These are phyloP conservation scores for Lutraria lutraria DNA, from an alignment of 2,888 invertebrate genomes.

Conservation along the genomic window DNA sequence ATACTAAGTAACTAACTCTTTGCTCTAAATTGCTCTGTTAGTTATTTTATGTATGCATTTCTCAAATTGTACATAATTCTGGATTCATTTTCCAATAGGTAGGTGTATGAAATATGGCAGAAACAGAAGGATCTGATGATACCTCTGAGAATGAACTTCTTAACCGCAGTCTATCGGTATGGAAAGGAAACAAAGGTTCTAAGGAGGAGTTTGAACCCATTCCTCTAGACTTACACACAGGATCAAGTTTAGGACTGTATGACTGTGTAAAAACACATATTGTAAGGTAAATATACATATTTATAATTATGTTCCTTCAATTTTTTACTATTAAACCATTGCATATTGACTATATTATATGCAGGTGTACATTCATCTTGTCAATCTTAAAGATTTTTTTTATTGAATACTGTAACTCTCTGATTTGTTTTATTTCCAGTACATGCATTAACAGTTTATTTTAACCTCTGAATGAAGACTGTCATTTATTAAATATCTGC, in stretches of 20 bases:
- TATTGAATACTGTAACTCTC: too few relatives aligned
- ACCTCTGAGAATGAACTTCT: constrained; percentile 86
- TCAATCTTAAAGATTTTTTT: too few relatives aligned
- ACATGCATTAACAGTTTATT: too few relatives aligned
- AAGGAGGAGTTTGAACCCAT: constrained; percentile 84
- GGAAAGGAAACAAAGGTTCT: constrained; percentile 81
- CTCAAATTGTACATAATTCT: too few relatives aligned
- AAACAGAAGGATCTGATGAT: constrained; percentile 84
- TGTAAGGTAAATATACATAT: constrained; percentile 74
- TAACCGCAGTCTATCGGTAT: constrained; percentile 85
- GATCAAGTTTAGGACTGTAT: constrained; percentile 85
- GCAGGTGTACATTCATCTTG: too few relatives aligned
- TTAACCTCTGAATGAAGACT: too few relatives aligned
- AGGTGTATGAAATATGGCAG: constrained; percentile 40
- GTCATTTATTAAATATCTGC: too few relatives aligned
- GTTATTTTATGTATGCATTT: background rate
- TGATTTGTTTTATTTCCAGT: too few relatives aligned
- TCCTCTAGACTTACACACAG: constrained; percentile 85
- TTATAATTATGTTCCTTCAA: too few relatives aligned
- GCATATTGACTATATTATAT: too few relatives aligned
- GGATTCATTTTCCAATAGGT: background rate
- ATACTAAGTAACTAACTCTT: background rate
- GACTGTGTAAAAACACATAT: constrained; percentile 84
- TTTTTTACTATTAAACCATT: too few relatives aligned
- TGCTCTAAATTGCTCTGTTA: background rate